These are phyloP conservation scores for Andrena marginata DNA, from an alignment of 2,888 invertebrate genomes.

Conservation along the genomic window DNA sequence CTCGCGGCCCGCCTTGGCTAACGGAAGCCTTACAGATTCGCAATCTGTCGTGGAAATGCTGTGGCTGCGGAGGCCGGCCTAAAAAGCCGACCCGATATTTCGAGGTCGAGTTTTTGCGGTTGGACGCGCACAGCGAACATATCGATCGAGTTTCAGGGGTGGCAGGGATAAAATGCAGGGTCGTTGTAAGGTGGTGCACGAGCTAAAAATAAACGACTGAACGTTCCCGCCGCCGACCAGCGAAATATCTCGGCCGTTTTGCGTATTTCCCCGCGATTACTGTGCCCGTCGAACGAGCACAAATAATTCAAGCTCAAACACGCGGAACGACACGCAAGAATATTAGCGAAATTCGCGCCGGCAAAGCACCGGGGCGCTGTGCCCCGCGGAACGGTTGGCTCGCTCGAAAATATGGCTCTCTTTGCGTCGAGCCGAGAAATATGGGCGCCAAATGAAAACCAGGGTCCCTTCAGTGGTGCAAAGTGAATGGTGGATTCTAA, in stretches of 20 bases:
- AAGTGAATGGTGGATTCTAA: background rate
- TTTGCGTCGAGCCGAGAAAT: conserved; percentile 5
- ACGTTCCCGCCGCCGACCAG: background rate
- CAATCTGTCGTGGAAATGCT: conserved; percentile 4
- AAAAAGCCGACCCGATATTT: conserved; percentile 68
- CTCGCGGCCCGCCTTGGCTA: background rate
- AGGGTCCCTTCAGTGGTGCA: background rate
- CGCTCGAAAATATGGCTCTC: background rate
- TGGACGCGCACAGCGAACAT: conserved; percentile 69
- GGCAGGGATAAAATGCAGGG: conserved; percentile 43
- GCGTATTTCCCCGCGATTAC: conserved; percentile 5
- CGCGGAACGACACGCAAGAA: background rate
- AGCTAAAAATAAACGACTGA: conserved; percentile 50
- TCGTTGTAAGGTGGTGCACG: conserved; percentile 42
- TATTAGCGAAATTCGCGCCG: background rate
- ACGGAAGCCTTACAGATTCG: conserved; percentile 14
- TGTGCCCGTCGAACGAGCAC: background rate
- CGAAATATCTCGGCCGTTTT: conserved; percentile 4
- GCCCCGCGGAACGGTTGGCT: too few species aligned
- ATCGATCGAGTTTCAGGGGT: conserved; percentile 65
- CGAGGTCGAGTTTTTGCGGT: conserved; percentile 71
- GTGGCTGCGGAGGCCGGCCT: conserved; percentile 25
- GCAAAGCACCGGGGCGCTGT: background rate
- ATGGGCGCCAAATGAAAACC: background rate
- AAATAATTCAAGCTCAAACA: conserved; percentile 1